Conservation (phyloP, 2,797 vertebrate species). For the Scyliorhinus canicula region DNA sequence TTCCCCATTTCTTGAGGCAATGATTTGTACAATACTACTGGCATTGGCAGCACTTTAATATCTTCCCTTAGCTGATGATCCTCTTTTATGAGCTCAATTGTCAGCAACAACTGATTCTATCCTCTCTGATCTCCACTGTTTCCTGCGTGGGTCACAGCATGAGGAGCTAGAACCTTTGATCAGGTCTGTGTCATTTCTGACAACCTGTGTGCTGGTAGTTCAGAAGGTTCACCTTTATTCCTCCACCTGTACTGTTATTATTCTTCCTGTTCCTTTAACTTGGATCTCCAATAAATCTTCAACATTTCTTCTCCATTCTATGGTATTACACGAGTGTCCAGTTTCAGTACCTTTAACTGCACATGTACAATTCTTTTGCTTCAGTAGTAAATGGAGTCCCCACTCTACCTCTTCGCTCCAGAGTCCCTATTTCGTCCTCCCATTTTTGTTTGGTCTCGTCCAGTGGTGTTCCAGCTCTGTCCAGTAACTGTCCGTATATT, state of each 20-base stretch:
- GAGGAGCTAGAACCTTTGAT: neutral
- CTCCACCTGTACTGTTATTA: neutral
- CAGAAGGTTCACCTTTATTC: neutral
- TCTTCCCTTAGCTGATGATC: neutral
- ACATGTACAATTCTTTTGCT: neutral
- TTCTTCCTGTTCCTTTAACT: neutral
- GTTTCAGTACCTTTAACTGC: neutral
- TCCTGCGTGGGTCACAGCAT: neutral
- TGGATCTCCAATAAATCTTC: no score
- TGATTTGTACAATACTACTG: neutral
- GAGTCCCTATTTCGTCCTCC: no score
- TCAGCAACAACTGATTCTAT: neutral
- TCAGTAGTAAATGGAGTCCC: neutral
- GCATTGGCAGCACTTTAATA: neutral
- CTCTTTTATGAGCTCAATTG: neutral
- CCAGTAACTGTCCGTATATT: no score
- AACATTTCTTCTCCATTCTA: neutral
- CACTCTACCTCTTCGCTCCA: no score
- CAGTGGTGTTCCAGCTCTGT: no score
- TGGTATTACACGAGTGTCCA: neutral
- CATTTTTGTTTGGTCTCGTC: no score
- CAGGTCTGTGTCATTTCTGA: neutral
- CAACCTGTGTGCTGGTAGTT: neutral
- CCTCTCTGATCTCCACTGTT: neutral
- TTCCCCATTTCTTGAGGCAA: neutral